Conservation (phyloP, 2,888 invertebrate species). For the Mimachlamys varia region DNA sequence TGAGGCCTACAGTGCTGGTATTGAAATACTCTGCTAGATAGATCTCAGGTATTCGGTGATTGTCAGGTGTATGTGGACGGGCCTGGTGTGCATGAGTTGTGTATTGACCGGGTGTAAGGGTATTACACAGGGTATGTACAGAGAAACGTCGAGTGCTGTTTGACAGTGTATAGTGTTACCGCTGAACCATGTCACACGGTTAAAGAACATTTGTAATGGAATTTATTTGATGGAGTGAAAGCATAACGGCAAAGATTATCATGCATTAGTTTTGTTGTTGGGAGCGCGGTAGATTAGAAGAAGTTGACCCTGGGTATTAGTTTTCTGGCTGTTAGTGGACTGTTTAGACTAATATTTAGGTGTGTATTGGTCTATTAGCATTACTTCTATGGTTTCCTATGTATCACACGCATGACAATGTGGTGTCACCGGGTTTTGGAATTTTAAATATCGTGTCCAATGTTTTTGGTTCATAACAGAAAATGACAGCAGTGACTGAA, state of each 20-base stretch:
- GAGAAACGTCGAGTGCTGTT: slow-evolving; percentile 18
- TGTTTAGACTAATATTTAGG: background rate
- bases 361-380: slow-evolving; percentile 18
- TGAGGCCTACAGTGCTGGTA: background rate
- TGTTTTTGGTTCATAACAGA: background rate
- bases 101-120: slow-evolving; percentile 12
- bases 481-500: background rate
- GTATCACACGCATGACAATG: background rate
- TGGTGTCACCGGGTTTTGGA: background rate
- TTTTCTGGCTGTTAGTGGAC: slow-evolving; percentile 11
- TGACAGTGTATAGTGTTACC: background rate
- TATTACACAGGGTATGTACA: slow-evolving; percentile 1
- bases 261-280: slow-evolving; percentile 19
- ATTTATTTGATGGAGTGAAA: slow-evolving; percentile 26
- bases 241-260: background rate
- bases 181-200: slow-evolving; percentile 21
- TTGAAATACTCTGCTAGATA: background rate
- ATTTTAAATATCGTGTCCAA: slow-evolving; percentile 22
- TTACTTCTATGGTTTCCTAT: background rate
- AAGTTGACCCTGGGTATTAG: slow-evolving; percentile 18
- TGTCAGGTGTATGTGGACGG: slow-evolving; percentile 11
- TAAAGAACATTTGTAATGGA: slow-evolving; percentile 34
- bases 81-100: background rate
- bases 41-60: background rate
- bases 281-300: background rate